Base-by-base conservation (phyloP, 2,113 vertebrate species). In the Xenopus laevis region DNA sequence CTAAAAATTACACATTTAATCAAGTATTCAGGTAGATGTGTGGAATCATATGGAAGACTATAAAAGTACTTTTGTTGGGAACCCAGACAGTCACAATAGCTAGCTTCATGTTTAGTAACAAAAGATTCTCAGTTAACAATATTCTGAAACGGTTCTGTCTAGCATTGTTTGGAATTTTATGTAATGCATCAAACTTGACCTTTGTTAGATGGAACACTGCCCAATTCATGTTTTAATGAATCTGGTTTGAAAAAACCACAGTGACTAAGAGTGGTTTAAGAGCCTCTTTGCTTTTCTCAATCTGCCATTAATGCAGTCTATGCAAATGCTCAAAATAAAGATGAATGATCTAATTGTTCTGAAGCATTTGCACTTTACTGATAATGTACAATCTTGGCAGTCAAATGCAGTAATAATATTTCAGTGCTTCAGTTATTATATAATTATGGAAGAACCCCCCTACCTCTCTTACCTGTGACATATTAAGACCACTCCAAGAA, bases 331-430 rank as follows among this genome's bases (percentile, higher is more conserved):
- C 61, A 64, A 6, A 52, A 18, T 33, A 15, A 40, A 67, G 27
- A 64, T 7, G 30, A 57, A 66, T 67, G 44, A 60, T 66, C 18
- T 67, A 40, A 67, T 67, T 33, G 17, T 46, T 67, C 21, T 12
- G 11, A 17, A 40, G 59, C 44, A 13, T 20, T 5, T 18, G 10
- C 17, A 20, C 71, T 72, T 64, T 71, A 21, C 23, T 55, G 60
- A 55, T 16, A 21, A 1, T 16, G 13, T 30, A n/a, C 52, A 20
- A 55, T 72, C 23, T 1, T 65, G 23, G 18, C 18, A 21, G 63
- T 27, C 16, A 30, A 64, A 21, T 47, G 23, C 27, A 58, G 46
- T 8, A 45, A 52, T 15, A 21, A 46, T 0, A 47, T 27, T 3
- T 53, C 46, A 53, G 13, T n/a, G 60, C 60, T 23, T 27, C n/a